These are phyloP conservation scores for Anastrepha ludens DNA, from an alignment of 1,140 invertebrate species.

Conservation along the genomic window DNA sequence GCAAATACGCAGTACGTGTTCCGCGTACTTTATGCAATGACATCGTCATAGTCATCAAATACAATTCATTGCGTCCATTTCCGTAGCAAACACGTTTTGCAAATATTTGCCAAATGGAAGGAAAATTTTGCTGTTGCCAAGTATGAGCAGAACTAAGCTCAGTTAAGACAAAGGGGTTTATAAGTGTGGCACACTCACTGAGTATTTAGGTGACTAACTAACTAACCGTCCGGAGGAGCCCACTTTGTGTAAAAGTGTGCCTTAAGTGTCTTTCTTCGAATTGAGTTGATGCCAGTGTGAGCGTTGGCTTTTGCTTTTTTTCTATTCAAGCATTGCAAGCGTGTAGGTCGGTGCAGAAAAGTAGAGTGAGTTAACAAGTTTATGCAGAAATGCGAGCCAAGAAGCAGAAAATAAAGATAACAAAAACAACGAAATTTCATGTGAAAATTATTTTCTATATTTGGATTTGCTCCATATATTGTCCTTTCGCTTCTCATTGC, in stretches of 20 bases:
- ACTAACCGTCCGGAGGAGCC: background rate
- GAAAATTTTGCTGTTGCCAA: conserved; percentile 54
- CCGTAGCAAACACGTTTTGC: conserved; percentile 57
- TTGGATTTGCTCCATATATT: background rate
- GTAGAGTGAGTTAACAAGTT: background rate
- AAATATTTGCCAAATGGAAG: conserved; percentile 58
- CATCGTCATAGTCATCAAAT: conserved; percentile 47
- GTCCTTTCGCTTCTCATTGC: background rate
- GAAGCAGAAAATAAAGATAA: background rate
- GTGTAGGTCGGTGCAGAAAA: background rate
- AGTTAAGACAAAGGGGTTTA: background rate
- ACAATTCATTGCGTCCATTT: conserved; percentile 54
- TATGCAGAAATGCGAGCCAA: conserved; percentile 7
- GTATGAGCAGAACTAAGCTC: background rate
- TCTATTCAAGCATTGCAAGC: background rate
- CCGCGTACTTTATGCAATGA: conserved; percentile 40
- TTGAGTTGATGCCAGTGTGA: background rate
- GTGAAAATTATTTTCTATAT: background rate
- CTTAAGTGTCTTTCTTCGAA: background rate
- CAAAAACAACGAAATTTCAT: background rate
- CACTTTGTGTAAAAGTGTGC: background rate
- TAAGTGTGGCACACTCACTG: background rate
- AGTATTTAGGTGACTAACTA: background rate
- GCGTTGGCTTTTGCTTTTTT: conserved; percentile 38
- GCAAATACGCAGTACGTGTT: background rate